Conservation (phyloP, 92 coral and sea anemone genomes). For the Blastomussa wellsi region DNA sequence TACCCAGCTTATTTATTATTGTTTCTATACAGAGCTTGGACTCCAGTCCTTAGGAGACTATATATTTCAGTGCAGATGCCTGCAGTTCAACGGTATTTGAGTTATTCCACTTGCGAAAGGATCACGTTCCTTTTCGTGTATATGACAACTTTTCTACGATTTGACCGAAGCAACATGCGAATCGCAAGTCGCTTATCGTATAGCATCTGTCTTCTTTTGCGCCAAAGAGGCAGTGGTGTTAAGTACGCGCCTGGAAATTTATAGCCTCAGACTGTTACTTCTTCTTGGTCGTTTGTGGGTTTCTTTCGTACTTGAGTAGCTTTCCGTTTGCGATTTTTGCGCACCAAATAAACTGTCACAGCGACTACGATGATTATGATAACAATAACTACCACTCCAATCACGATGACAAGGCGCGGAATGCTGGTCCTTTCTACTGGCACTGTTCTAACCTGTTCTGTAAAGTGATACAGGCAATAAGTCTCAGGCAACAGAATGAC, state of each 20-base stretch:
- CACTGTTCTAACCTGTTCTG: background rate
- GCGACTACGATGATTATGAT: background rate
- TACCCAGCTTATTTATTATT: too few relatives aligned
- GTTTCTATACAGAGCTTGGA: too few relatives aligned
- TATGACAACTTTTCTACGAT: too few relatives aligned
- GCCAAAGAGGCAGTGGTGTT: too few relatives aligned
- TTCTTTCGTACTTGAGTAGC: background rate
- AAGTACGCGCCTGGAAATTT: background rate
- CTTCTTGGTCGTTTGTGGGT: background rate
- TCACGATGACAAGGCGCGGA: background rate
- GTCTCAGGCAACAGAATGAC: background rate
- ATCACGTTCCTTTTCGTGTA: too few relatives aligned
- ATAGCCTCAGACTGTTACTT: background rate
- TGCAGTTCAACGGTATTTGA: too few relatives aligned
- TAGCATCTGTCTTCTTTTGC: too few relatives aligned
- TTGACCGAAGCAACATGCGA: too few relatives aligned
- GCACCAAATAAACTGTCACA: conserved; percentile 13
- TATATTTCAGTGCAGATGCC: too few relatives aligned
- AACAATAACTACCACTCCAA: conserved; percentile 24
- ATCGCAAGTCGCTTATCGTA: too few relatives aligned
- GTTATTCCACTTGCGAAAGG: too few relatives aligned
- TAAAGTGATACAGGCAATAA: background rate
- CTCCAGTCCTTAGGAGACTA: too few relatives aligned
- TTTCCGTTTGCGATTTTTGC: conserved; percentile 26
- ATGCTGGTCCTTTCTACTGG: background rate